Percentiles rank a stretch among this genome's conserved stretches.
These are phyloP conservation scores for Thomomys bottae DNA, from an alignment of 2,113 vertebrate genomes.

Conservation along the genomic window DNA sequence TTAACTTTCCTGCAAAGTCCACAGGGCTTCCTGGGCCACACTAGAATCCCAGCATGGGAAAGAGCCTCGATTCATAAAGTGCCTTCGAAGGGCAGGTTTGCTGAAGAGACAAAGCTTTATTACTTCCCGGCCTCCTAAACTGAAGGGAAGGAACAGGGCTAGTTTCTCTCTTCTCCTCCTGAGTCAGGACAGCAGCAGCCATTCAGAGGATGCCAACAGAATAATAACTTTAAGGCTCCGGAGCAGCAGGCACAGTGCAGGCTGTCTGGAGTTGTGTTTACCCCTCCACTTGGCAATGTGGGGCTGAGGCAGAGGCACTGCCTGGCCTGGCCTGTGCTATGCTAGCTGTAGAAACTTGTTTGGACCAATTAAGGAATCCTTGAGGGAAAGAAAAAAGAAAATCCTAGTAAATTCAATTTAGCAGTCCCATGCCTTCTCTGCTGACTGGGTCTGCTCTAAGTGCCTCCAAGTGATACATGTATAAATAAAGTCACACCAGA, in stretches of 20 bases:
- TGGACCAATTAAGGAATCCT: constrained; percentile 56
- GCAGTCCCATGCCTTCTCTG: constrained; percentile 27
- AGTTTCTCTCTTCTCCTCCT: not conserved
- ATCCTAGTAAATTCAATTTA: constrained; percentile 52
- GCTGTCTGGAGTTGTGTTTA: not conserved
- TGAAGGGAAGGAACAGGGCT: not conserved
- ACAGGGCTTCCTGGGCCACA: not conserved
- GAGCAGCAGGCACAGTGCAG: not conserved
- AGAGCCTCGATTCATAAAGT: not conserved
- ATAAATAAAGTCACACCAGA: constrained; percentile 47
- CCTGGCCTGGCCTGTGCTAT: not conserved
- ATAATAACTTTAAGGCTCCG: not conserved
- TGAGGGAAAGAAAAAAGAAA: constrained; percentile 48
- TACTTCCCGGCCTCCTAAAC: not conserved
- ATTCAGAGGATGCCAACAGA: not conserved
- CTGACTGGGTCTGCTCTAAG: constrained; percentile 42
- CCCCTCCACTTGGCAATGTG: not conserved
- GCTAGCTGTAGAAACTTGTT: constrained; percentile 17
- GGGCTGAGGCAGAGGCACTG: not conserved
- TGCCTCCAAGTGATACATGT: constrained; percentile 18
- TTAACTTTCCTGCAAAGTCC: not conserved
- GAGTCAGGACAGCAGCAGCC: not conserved
- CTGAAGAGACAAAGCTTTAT: constrained; percentile 32
- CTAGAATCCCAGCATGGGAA: not conserved
- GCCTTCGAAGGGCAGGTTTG: not conserved